A percentile compares a stretch with the other conserved stretches of the same genome.
Evolutionary conservation across 1,140 invertebrate genomes (phyloP).

Genomic region (Pseudomyrmex pallidus): DNA sequence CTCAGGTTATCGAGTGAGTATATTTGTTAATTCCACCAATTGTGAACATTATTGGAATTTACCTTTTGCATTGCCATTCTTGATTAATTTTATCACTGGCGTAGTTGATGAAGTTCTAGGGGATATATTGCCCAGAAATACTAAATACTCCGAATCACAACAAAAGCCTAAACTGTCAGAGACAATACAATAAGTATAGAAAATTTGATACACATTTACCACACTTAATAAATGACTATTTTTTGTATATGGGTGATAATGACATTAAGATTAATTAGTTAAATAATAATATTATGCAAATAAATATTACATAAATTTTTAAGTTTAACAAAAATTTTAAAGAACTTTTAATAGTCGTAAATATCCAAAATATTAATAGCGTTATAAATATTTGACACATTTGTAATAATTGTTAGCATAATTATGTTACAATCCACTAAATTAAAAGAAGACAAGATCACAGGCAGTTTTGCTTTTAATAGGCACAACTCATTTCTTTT

Average conservation of each 20-base stretch:
- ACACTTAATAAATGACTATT: conserved; percentile 57
- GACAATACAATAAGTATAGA: conserved; percentile 68
- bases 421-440: background rate
- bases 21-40: conserved; percentile 66
- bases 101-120: conserved; percentile 75
- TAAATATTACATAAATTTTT: conserved; percentile 71
- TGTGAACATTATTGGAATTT: conserved; percentile 71
- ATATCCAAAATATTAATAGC: conserved; percentile 16
- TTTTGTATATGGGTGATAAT: conserved; percentile 44
- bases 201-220: conserved; percentile 58
- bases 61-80: conserved; percentile 81
- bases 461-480: conserved; percentile 29
- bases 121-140: conserved; percentile 69
- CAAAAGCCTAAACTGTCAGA: conserved; percentile 79
- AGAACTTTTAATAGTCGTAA: background rate
- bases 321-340: background rate
- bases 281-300: conserved; percentile 70
- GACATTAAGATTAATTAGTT: conserved; percentile 28
- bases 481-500: conserved; percentile 64
- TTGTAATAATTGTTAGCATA: background rate
- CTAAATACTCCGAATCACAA: conserved; percentile 77
- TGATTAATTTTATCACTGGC: conserved; percentile 72
- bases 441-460: background rate
- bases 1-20: conserved; percentile 62
- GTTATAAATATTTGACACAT: background rate